These are phyloP conservation scores for Neomorphus geoffroyi DNA, from an alignment of 2,797 vertebrate species.

Conservation along the genomic window DNA sequence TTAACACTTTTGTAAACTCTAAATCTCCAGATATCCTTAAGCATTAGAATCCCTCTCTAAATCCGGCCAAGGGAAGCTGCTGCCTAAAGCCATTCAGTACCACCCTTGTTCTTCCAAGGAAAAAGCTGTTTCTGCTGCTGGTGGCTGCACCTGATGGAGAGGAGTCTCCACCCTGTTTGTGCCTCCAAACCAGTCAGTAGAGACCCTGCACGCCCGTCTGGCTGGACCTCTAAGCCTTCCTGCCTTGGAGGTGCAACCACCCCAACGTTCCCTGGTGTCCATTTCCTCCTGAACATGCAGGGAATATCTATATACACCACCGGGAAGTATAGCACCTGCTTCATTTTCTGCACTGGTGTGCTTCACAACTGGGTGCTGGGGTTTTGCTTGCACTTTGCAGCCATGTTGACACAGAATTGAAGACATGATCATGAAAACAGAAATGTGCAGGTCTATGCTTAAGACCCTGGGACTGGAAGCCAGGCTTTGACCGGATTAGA, in stretches of 20 bases:
- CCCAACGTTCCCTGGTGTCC: fast-evolving
- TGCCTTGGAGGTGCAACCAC: not conserved
- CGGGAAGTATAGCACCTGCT: not conserved
- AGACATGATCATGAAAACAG: fast-evolving
- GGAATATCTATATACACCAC: not conserved
- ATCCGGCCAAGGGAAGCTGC: not conserved
- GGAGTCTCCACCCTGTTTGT: fast-evolving
- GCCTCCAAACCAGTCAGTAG: not conserved
- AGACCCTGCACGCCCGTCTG: not conserved
- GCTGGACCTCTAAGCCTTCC: not conserved
- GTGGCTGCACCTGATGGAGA: not conserved
- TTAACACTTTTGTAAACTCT: not conserved
- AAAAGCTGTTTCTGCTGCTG: not conserved
- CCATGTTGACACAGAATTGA: fast-evolving
- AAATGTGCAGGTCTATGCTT: not conserved
- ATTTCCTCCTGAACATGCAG: not conserved
- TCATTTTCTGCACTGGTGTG: not conserved
- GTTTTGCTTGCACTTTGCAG: not conserved
- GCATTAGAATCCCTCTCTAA: not conserved
- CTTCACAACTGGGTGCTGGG: not conserved
- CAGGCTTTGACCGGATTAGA: not conserved
- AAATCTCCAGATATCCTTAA: not conserved
- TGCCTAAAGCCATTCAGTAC: not conserved
- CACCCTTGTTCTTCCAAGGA: not conserved
- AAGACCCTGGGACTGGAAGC: not conserved